Conservation (phyloP, 2,113 vertebrate species). For the Circaetus gallicus region DNA sequence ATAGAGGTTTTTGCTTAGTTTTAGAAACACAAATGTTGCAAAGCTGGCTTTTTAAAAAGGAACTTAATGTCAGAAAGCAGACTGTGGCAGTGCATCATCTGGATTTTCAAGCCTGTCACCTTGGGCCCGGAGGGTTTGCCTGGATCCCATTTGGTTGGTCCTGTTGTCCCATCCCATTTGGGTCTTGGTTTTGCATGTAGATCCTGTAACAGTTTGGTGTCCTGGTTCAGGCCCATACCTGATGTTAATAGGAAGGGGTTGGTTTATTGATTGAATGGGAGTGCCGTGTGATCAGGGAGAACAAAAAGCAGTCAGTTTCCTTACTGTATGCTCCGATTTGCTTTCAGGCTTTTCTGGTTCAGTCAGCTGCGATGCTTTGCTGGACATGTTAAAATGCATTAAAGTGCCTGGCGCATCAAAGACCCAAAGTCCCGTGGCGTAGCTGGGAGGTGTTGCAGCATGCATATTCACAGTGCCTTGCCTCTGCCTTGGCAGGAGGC, state of each 20-base stretch:
- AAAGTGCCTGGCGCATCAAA: background rate
- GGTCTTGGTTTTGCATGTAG: background rate
- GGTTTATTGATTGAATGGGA: background rate
- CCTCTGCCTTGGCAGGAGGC: background rate
- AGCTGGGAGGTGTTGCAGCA: background rate
- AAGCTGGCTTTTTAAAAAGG: background rate
- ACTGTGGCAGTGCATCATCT: background rate
- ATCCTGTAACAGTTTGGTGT: background rate
- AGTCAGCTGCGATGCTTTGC: background rate
- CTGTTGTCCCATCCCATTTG: rapidly evolving
- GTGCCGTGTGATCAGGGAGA: background rate
- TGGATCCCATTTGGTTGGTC: background rate
- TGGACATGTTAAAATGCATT: background rate
- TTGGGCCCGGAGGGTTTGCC: background rate
- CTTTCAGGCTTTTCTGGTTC: background rate
- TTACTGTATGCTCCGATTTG: background rate
- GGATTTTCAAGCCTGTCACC: background rate
- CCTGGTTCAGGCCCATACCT: background rate
- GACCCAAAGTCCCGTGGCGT: rapidly evolving
- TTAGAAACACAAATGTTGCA: background rate
- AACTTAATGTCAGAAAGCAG: background rate
- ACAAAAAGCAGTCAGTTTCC: background rate
- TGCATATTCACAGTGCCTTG: background rate
- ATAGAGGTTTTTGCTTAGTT: background rate
- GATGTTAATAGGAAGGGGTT: background rate